A percentile compares a stretch with the other conserved stretches of the same genome.
phyloP scores from a whole-genome alignment of 2,888 invertebrate species.

The Mimachlamys varia region DNA sequence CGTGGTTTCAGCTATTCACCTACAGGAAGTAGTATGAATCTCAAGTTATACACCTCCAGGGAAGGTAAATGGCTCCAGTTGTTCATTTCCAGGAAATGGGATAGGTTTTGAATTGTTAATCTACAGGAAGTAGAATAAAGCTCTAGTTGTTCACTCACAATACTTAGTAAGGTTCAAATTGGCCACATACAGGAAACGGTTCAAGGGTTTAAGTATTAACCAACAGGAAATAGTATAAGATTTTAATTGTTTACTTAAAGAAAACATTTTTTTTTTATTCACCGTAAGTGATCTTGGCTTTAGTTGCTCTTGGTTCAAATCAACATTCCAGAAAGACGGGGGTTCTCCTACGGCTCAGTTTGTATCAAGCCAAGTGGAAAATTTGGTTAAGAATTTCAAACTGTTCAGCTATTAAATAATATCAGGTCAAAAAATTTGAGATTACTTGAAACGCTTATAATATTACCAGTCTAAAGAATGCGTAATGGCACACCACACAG shows the following conservation, averaged over 20 bases:
- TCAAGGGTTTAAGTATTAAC: no score
- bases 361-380: constrained; percentile 24
- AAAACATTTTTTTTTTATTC: background rate
- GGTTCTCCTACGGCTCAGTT: background rate
- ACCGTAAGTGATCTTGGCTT: background rate
- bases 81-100: background rate
- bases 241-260: background rate
- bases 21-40: background rate
- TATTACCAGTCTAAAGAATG: background rate
- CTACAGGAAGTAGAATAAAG: background rate
- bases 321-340: background rate
- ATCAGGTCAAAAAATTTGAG: constrained; percentile 34
- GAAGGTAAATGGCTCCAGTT: background rate
- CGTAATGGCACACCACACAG: background rate
- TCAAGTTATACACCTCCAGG: background rate
- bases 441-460: constrained; percentile 16
- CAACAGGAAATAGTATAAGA: no score
- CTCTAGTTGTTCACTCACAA: no score
- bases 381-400: constrained; percentile 4
- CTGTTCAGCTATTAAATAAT: constrained; percentile 22
- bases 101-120: background rate
- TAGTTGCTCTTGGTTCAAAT: background rate
- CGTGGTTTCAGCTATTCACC: background rate
- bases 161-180: no score
- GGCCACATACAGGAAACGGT: no score